Evolutionary conservation across 1,140 invertebrate species (phyloP), one percentile per base, ranked within the genome.

Genomic region (Macrobrachium nipponense): DNA sequence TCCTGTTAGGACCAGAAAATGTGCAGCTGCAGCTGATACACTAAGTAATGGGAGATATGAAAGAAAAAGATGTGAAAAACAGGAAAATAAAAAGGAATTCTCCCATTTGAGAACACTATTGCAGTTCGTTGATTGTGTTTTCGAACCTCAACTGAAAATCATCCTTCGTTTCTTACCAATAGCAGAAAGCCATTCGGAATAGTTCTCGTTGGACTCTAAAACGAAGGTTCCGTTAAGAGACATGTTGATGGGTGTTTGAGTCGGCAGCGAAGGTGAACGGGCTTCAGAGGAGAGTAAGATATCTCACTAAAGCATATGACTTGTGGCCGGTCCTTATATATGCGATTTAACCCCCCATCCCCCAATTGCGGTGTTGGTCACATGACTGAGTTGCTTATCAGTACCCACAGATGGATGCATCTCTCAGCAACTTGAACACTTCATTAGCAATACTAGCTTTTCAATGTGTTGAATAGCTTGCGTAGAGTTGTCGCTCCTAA

Each of bases 101-200:
- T 51, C 51, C 12, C 12, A 51, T 20, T n/a, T n/a, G 68, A 23
- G 20, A 36, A 70, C 11, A 11, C 23, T 43, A 23, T 15, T 7
- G n/a, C 68, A 70, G 14, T 15, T n/a, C 18, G 27, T 23, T 27
- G 15, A 14, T 27, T 11, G 0, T 5, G 68, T n/a, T 15, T 27
- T 23, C 6, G 20, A 17, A 70, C 68, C 20, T 43, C 20, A 70
- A 4, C 20, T 11, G 36, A 23, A n/a, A 15, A 14, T 15, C 18
- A 27, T 8, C 15, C 15, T 23, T 27, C 15, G 20, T 23, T 14
- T 15, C 83, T 61, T 51, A 86, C 83, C 83, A 10, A 86, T 36
- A 44, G 61, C 27, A 43, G 44, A n/a, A 15, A 86, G 83, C 83
- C 83, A 86, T n/a, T 86, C 83, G 18, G n/a, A 20, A 20, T 86